Evolutionary conservation across 2,888 invertebrate species (phyloP), one percentile per base, ranked within the genome.

Genomic region (Drosophila mercatorum): DNA sequence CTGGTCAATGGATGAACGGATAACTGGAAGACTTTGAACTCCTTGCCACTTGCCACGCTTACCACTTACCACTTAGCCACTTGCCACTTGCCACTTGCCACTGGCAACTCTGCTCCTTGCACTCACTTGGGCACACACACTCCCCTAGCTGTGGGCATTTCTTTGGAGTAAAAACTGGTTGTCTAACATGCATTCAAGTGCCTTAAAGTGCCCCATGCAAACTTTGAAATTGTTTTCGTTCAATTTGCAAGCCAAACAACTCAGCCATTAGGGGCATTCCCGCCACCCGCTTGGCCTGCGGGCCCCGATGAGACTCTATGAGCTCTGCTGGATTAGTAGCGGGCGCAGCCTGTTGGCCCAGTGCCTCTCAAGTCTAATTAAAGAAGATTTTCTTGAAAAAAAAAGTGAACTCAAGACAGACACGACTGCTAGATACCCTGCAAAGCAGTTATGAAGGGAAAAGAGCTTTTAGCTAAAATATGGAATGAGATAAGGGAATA

Each of bases 141-240:
- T 17, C 26, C 40, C 46, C 5, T 17, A 1, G 12, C 14, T 26
- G 2, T 40, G 28, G 14, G 28, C 22, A 22, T 43, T 22, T 51
- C 38, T 63, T 66, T 47, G 10, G 31, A 14, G 47, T 41, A 52
- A 38, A 55, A 63, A 66, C 64, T 55, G 68, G 46, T 53, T 49
- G 75, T 58, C 79, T 68, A 80, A 80, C 77, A 71, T 75, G 76
- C 71, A 72, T 78, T 80, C 67, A 71, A 78, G 77, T 75, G 80
- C 61, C 76, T 78, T 60, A 76, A 78, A 80, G 80, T 78, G 78
- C 55, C 44, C 72, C 75, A 62, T 78, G 76, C 79, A 79, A 81
- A 84, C 88, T 87, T 83, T 88, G 75, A 68, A 83, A 83, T 83
- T 84, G 83, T 84, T 84, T 84, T 84, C 87, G 89, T 84, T 84